Percentiles rank a stretch among this genome's conserved stretches.
These are phyloP conservation scores for Hipparchia sbordonii DNA, from an alignment of 2,888 invertebrate species.

Conservation along the genomic window DNA sequence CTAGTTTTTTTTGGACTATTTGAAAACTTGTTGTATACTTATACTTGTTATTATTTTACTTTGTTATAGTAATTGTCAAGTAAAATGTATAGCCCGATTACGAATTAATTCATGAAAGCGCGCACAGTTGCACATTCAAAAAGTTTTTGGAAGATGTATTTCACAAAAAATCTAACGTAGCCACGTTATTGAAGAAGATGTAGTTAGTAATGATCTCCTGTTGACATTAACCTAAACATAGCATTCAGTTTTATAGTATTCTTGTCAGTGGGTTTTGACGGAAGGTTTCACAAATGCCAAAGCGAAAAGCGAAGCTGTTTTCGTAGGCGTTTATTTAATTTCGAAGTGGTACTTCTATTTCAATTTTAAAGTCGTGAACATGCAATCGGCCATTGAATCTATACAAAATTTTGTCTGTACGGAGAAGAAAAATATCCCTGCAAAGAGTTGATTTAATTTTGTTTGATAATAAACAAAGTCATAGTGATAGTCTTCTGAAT, in stretches of 20 bases:
- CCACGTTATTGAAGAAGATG: not conserved
- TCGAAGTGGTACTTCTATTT: not conserved
- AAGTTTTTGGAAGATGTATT: not conserved
- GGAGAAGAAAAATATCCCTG: not conserved
- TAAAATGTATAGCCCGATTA: not conserved
- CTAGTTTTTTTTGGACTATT: not conserved
- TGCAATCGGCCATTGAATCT: not conserved
- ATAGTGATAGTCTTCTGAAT: too few species aligned
- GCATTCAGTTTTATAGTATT: not conserved
- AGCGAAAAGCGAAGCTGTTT: conserved; percentile 11
- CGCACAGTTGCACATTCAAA: not conserved
- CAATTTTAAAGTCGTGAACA: not conserved
- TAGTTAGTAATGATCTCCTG: not conserved
- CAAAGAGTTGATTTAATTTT: too few species aligned
- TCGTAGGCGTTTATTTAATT: not conserved
- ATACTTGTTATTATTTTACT: not conserved
- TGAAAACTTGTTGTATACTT: not conserved
- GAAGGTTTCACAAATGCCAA: conserved; percentile 8
- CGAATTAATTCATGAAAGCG: not conserved
- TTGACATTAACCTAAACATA: not conserved
- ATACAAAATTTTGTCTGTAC: not conserved
- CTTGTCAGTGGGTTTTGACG: not conserved
- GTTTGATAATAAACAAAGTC: too few species aligned
- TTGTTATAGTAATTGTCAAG: not conserved
- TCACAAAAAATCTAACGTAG: not conserved